Evolutionary conservation across 2,797 vertebrate species (phyloP).

Genomic region (Delichon dasypus): DNA sequence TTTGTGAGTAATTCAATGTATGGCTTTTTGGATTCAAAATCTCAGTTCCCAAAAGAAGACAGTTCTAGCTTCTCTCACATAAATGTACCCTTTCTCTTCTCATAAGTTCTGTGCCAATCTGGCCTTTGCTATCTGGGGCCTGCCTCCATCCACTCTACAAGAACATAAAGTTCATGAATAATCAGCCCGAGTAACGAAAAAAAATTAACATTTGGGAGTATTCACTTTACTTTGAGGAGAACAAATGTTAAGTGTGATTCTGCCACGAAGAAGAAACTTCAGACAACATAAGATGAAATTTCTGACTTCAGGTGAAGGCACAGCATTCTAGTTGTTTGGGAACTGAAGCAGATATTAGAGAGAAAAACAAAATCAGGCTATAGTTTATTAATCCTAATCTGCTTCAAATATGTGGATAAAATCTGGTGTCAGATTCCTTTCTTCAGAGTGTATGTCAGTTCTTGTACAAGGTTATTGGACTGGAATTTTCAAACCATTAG

Average conservation of each 20-base stretch:
- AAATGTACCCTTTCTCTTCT: not conserved
- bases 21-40: not conserved
- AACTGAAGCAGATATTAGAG: not conserved
- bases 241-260: not conserved
- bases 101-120: not conserved
- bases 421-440: not conserved
- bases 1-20: not conserved
- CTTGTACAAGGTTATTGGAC: conserved; percentile 31
- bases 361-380: not conserved
- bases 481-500: not conserved
- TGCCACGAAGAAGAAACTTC: not conserved
- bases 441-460: not conserved
- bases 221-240: not conserved
- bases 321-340: not conserved
- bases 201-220: not conserved
- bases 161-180: not conserved
- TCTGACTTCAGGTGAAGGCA: not conserved
- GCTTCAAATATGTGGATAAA: not conserved
- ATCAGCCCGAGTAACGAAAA: not conserved
- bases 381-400: not conserved
- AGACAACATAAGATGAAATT: not conserved
- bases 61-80: not conserved
- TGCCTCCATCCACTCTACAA: not conserved
- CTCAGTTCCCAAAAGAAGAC: not conserved
- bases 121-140: not conserved